These are phyloP conservation scores for Zoanthus solanderi DNA, from an alignment of 92 coral and sea anemone genomes.

Conservation along the genomic window DNA sequence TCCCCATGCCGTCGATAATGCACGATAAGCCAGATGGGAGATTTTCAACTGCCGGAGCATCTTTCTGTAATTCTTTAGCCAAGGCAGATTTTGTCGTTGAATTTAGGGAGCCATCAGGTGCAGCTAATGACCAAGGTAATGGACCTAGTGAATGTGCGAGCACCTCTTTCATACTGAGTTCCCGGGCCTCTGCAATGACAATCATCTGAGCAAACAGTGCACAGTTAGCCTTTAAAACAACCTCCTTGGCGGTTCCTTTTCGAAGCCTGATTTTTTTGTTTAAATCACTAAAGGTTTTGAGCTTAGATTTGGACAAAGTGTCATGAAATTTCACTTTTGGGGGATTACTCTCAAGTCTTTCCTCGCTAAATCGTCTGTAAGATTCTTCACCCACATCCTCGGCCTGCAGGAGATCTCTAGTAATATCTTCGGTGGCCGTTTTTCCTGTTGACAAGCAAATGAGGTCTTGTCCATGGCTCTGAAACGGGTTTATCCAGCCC, in stretches of 20 bases:
- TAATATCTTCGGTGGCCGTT: slow-evolving; percentile 41
- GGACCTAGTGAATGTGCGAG: background rate
- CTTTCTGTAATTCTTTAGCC: background rate
- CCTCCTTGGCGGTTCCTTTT: background rate
- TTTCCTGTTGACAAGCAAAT: too few relatives aligned
- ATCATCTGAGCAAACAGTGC: too few relatives aligned
- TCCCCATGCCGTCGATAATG: background rate
- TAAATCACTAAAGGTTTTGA: slow-evolving; percentile 61
- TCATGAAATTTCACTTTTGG: background rate
- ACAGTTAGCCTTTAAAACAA: slow-evolving; percentile 46
- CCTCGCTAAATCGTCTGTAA: slow-evolving; percentile 54
- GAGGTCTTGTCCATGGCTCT: slow-evolving; percentile 40
- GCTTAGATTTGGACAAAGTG: background rate
- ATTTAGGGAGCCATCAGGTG: background rate
- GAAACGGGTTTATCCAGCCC: slow-evolving; percentile 28
- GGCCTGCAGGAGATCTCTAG: slow-evolving; percentile 63
- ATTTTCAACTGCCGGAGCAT: too few relatives aligned
- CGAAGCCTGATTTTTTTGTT: slow-evolving; percentile 60
- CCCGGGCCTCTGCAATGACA: slow-evolving; percentile 21
- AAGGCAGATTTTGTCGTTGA: background rate
- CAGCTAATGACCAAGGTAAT: background rate
- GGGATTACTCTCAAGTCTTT: slow-evolving; percentile 60
- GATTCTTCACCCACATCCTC: slow-evolving; percentile 60
- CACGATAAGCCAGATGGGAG: background rate
- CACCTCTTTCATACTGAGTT: slow-evolving; percentile 50